Evolutionary conservation across 2,113 vertebrate genomes (phyloP).

Genomic region (Thamnaconus septentrionalis): DNA sequence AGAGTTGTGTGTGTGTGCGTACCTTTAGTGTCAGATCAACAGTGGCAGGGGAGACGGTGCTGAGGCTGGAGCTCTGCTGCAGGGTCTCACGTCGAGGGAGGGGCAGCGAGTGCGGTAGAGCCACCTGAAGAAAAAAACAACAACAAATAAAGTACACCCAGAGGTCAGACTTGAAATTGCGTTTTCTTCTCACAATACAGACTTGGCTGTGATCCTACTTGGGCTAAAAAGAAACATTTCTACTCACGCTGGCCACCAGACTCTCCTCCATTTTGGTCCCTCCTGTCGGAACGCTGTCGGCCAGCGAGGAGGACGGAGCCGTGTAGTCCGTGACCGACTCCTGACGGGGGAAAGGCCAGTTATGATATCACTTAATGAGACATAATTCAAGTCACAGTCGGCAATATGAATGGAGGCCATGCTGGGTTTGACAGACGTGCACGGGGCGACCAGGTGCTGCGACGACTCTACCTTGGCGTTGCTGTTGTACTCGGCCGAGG

Average conservation of each 20-base stretch:
- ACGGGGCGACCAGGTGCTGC: too few relatives aligned
- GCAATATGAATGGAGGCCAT: too few relatives aligned
- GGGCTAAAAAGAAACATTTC: conserved; percentile 28
- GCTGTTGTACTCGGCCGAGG: conserved; percentile 85
- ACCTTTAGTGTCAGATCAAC: conserved; percentile 98
- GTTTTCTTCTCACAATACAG: background rate
- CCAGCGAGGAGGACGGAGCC: conserved; percentile 89
- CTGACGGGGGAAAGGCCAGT: conserved; percentile 64
- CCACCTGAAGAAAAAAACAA: conserved; percentile 78
- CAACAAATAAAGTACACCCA: background rate
- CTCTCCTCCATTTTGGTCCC: conserved; percentile 93
- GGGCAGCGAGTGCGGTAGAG: conserved; percentile 91
- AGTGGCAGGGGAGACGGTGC: conserved; percentile 94
- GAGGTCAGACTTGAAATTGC: too few relatives aligned
- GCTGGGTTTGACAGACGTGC: too few relatives aligned
- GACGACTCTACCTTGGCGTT: conserved; percentile 83
- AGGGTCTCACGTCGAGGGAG: conserved; percentile 92
- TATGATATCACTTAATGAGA: background rate
- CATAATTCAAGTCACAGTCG: background rate
- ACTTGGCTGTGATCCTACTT: background rate
- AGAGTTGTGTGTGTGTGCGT: background rate
- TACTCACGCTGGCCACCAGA: conserved; percentile 93
- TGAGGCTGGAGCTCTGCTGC: conserved; percentile 93
- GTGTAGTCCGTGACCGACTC: conserved; percentile 98
- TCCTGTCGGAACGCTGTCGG: conserved; percentile 88